Evolutionary conservation across 2,797 vertebrate species (phyloP), one percentile per base, ranked within the genome.

Genomic region (Siniperca scherzeri): DNA sequence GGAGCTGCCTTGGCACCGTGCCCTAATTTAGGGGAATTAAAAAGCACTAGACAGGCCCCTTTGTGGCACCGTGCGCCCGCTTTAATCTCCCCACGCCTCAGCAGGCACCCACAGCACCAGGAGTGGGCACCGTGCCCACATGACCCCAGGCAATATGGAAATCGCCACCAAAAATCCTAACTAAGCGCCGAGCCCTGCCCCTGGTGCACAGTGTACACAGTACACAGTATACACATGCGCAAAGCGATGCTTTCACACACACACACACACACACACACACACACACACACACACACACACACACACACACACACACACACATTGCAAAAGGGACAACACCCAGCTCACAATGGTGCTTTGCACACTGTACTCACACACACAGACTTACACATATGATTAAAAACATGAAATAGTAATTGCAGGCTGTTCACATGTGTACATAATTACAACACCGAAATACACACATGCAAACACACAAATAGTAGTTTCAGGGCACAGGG

Each of bases 1-100:
- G 91, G 93, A 94, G 89, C 91, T 94, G 84, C 88, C 84, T 94
- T 95, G 95, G 93, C 94, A 91, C 89, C 3, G 69, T 90, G 94
- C 95, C 94, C 94, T 96, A 95, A 96, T 96, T 96, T 96, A 93
- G 93, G 87, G 90, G 95, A 96, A 96, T 96, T 95, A 96, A 95
- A 96, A 95, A 96, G 92, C 93, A 96, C 95, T 95, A 96, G 94
- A 96, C 95, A 94, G 93, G 92, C 90, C 94, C 94, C 93, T 96
- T 96, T 96, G 94, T 96, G 95, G 92, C 91, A 94, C 89, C 89
- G 89, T 94, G 93, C 91, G 93, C 94, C 91, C 80, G 93, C 94
- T 95, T 95, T 96, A 96, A 96, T 96, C 95, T 96, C 91, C 93
- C 93, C 88, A 92, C 81, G 92, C 94, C 93, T 95, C 94, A 94